Base-by-base conservation (phyloP, 2,888 invertebrate species). In the Drosophila buzzatii region DNA sequence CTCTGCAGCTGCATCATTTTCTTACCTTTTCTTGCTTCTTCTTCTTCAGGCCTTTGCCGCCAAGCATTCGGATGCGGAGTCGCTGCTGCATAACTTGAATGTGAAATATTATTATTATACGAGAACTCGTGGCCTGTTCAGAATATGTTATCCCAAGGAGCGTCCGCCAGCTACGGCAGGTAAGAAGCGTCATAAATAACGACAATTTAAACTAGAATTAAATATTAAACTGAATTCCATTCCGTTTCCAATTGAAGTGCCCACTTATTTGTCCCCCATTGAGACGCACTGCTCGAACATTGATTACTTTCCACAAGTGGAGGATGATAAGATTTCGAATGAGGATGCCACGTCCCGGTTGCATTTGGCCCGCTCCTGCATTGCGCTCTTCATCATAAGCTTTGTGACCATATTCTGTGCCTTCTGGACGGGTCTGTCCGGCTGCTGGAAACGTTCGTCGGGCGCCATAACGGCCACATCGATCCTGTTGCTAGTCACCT, bases 281-380 rank as follows among this genome's bases (percentile, higher is more conserved):
- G 98, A 98, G 94, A 98, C 98, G 16, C 97, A 98, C 93, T 98
- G 98, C 94, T 97, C 96, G 93, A 98, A 98, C 94, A 96, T 98
- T 91, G 97, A 98, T 93, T 98, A 98, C 94, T 98, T 97, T 94
- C 97, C 98, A 78, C 90, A 87, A 70, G 85, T 86, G 70, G 91
- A 92, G 69, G 93, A 93, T 35, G 93, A 93, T 57, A 93, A 92
- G 79, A 76, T 85, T 20, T 84, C 91, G 20, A 92, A 91, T 70
- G 93, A 93, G 59, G 97, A 98, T 92, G 97, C 97, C 84, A 97
- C 97, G 96, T 97, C 97, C 77, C 96, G 96, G 93, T 90, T 95
- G 87, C 95, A 95, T 94, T 97, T 99, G 96, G 97, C 98, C 80
- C 95, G 99, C 82, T 97, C 98, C 66, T 97, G 97, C 94, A 96